Evolutionary conservation across 2,113 vertebrate genomes (phyloP), one percentile per base, ranked within the genome.

Genomic region (Gracilinanus agilis): DNA sequence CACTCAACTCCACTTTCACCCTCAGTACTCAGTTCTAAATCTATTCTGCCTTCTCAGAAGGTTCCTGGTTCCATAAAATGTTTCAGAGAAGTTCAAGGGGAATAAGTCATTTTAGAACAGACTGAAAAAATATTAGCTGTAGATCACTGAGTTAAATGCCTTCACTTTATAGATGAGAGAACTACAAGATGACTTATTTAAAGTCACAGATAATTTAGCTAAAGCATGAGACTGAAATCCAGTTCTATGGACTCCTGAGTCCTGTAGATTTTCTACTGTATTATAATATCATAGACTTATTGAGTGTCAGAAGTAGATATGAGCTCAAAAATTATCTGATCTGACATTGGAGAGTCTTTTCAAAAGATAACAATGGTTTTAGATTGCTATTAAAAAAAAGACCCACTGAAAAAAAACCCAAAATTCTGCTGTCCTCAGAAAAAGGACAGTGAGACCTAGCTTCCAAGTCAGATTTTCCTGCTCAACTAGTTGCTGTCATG

Each of bases 341-440:
- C n/a, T 6, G 40, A 75, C n/a, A 49, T n/a, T 27, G 56, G 0
- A 90, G 54, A 29, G 19, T 7, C 54, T 67, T 92, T 56, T 11
- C 53, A 54, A 95, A 95, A 91, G 92, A 23, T 24, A 25, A 56
- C 24, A 0, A n/a, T 40, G 58, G 95, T 96, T 88, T 56, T 27
- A 53, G 27, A 53, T 83, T n/a, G 90, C 9, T 88, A 75, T 13
- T 25, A 53, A 90, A 54, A 49, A 61, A 19, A 0, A 53, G 53
- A 29, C 23, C 58, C 12, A 8, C 40, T 95, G 92, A 23, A 0
- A 93, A 55, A 8, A 61, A 91, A 89, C 16, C 56, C 21, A 23
- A 83, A 58, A 54, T 95, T n/a, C 90, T 19, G 27, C 0, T 6
- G 25, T 56, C 21, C 44, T 49, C 5, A 40, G 55, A 25, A 83